Conservation (phyloP, 2,797 vertebrate species). For the Anas bahamensis region DNA sequence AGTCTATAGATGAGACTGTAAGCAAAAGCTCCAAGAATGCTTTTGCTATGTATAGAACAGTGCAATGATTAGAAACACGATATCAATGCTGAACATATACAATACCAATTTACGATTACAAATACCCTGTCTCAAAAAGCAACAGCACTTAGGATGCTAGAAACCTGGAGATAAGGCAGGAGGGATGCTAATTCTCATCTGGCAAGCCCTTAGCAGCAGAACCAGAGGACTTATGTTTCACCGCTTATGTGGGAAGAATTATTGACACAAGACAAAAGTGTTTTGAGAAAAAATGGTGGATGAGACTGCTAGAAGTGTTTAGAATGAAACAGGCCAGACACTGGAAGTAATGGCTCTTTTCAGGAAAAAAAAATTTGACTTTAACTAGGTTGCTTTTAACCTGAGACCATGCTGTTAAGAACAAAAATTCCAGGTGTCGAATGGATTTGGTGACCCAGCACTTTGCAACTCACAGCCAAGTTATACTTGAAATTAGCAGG, state of each 20-base stretch:
- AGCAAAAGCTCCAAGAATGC: not conserved
- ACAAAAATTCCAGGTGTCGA: not conserved
- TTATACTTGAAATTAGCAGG: not conserved
- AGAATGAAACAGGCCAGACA: not conserved
- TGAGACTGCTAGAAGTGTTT: not conserved
- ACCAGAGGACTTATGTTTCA: not conserved
- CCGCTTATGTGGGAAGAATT: not conserved
- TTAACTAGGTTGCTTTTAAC: not conserved
- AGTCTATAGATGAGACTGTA: not conserved
- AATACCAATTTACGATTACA: not conserved
- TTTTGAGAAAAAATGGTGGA: not conserved
- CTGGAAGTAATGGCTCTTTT: not conserved
- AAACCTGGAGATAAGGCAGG: not conserved
- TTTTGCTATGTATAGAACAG: not conserved
- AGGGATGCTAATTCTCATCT: not conserved
- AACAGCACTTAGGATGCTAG: not conserved
- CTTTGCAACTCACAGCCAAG: not conserved
- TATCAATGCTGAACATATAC: not conserved
- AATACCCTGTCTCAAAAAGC: not conserved
- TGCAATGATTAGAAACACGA: not conserved
- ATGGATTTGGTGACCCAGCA: not conserved
- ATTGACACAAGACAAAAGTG: not conserved
- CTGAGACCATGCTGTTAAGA: rapidly evolving
- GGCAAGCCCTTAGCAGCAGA: not conserved
- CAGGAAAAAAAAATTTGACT: not conserved